Evolutionary conservation across 2,113 vertebrate genomes (phyloP), one percentile per base, ranked within the genome.

Genomic region (Nothocercus nigrocapillus): DNA sequence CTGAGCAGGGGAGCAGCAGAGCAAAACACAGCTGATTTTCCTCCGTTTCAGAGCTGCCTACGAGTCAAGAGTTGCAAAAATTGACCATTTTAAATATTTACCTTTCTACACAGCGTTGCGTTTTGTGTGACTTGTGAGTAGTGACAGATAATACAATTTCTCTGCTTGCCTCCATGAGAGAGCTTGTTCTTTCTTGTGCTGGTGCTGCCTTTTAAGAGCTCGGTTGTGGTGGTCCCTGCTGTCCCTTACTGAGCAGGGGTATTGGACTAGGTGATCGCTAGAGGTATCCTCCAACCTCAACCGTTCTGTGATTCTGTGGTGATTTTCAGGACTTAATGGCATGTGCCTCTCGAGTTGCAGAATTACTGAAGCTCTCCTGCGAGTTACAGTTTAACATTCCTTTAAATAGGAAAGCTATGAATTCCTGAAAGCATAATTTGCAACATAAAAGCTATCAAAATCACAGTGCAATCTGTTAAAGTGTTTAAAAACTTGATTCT

Each of bases 401-500:
- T 92, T 95, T 96, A 91, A 96, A 95, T 62, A 95, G 94, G 69
- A 80, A 95, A 92, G 93, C 95, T 93, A 93, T 7, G 28, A 85
- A 95, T 95, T 89, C 82, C 51, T 96, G 34, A 87, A 92, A 93
- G 76, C 68, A 75, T 90, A 73, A 64, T 95, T 96, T 28, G 82
- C 96, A 91, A 88, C 51, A 72, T 91, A 88, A 92, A 96, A 82
- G 84, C 94, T 70, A 93, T 95, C 47, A 91, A 68, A 94, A 79
- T 92, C 91, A 80, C 69, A 59, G 36, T 93, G 76, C 82, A 94
- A 1, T 94, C 77, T 93, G 76, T 92, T 94, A 94, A 92, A 95
- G 93, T 87, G 88, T 94, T 96, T 96, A 96, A 96, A 96, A 96
- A 82, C 90, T 92, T 89, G 83, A 91, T 95, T 92, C 24, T 42